These are phyloP conservation scores for Nephotettix cincticeps DNA, from an alignment of 1,140 invertebrate species.

Conservation along the genomic window DNA sequence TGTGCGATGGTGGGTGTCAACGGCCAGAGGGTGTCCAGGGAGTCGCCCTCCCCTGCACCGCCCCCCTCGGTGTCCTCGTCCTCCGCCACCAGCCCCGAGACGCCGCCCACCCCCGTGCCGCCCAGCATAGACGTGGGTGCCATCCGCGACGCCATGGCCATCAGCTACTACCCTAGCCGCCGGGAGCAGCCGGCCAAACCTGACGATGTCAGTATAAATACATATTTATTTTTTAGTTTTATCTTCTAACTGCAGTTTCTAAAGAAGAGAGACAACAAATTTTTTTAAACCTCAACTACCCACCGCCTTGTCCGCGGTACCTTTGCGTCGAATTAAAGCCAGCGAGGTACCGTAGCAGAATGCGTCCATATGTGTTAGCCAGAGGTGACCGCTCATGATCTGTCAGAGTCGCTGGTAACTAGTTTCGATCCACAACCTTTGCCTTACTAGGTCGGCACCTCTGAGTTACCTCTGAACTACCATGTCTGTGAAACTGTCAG, in stretches of 20 bases:
- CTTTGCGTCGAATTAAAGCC: too few relatives aligned
- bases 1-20: too few relatives aligned
- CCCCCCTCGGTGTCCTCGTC: neutral
- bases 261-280: neutral
- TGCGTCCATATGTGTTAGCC: too few relatives aligned
- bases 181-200: conserved; percentile 30
- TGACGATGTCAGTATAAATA: conserved; percentile 24
- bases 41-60: neutral
- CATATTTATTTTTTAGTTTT: neutral
- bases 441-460: too few relatives aligned
- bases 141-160: conserved; percentile 33
- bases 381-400: too few relatives aligned
- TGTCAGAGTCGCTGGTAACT: too few relatives aligned
- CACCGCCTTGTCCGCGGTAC: too few relatives aligned
- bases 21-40: neutral
- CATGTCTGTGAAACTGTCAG: too few relatives aligned
- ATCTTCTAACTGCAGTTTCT: neutral
- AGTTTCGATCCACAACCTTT: too few relatives aligned
- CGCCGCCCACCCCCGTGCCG: neutral
- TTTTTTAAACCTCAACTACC: too few relatives aligned
- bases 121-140: conserved; percentile 1
- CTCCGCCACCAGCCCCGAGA: neutral
- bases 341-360: too few relatives aligned
- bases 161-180: conserved; percentile 35
- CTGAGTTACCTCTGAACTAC: too few relatives aligned